Conservation (phyloP, 2,113 vertebrate genomes). For the Callipepla squamata region DNA sequence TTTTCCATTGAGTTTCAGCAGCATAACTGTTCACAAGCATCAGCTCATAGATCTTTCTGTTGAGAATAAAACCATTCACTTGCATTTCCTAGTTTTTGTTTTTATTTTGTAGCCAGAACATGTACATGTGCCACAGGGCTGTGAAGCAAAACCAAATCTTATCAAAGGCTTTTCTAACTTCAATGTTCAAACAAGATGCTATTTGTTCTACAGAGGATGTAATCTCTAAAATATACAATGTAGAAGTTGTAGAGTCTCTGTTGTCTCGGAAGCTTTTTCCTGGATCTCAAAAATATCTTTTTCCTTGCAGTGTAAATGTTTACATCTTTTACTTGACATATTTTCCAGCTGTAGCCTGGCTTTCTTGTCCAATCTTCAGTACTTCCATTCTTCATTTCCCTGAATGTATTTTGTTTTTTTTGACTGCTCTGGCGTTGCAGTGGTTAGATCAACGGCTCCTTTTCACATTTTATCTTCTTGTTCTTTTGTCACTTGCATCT, state of each 20-base stretch:
- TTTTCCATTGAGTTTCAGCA: not conserved
- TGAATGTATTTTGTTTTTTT: not conserved
- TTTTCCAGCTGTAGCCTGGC: not conserved
- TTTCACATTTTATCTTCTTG: not conserved
- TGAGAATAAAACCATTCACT: not conserved
- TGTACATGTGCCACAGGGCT: not conserved
- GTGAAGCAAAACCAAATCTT: not conserved
- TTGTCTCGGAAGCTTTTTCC: not conserved
- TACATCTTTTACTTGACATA: not conserved
- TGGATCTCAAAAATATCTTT: not conserved
- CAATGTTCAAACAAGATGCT: not conserved
- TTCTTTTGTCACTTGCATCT: not conserved
- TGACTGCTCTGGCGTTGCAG: not conserved
- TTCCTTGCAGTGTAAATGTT: not conserved
- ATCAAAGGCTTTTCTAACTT: not conserved
- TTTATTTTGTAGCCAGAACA: not conserved
- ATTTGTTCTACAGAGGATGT: not conserved
- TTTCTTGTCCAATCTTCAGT: not conserved
- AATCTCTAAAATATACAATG: not conserved
- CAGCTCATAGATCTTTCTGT: not conserved
- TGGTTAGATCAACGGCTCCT: not conserved
- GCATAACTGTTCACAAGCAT: not conserved
- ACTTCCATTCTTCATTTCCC: not conserved
- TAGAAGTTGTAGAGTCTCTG: not conserved
- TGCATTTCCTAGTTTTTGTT: not conserved